These are phyloP conservation scores for Ormyrus pomaceus DNA, from an alignment of 2,888 invertebrate genomes.

Conservation along the genomic window DNA sequence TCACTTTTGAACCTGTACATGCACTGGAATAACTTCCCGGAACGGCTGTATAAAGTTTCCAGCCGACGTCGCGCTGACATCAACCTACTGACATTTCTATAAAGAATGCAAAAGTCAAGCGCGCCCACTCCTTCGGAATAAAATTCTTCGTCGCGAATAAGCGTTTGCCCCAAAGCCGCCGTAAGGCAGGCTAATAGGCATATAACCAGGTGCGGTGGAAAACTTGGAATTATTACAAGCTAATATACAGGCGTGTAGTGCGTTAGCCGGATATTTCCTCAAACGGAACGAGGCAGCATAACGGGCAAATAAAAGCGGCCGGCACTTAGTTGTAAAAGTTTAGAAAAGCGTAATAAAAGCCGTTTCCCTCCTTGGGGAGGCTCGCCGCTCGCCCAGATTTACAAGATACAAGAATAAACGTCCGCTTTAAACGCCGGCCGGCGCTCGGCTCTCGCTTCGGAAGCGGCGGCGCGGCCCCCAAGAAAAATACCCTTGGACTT, in stretches of 20 bases:
- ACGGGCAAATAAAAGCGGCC: not conserved
- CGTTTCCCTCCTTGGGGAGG: too few species aligned
- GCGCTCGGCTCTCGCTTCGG: conserved; percentile 5
- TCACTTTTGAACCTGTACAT: too few species aligned
- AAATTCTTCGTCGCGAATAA: too few species aligned
- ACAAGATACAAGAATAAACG: conserved; percentile 32
- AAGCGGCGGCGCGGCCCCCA: not conserved
- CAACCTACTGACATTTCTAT: not conserved
- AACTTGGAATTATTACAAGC: too few species aligned
- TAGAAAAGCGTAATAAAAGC: too few species aligned
- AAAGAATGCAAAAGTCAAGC: not conserved
- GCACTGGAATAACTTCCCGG: too few species aligned
- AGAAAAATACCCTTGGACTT: conserved; percentile 24
- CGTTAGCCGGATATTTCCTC: not conserved
- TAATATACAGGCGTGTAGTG: not conserved
- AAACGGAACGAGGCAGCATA: not conserved
- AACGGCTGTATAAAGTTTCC: too few species aligned
- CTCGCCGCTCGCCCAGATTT: not conserved
- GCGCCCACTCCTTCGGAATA: not conserved
- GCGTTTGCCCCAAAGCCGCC: too few species aligned
- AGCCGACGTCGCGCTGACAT: too few species aligned
- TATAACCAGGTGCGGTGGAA: too few species aligned
- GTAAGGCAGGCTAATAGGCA: too few species aligned
- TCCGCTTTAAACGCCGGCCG: conserved; percentile 27
- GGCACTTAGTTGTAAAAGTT: too few species aligned